These are phyloP conservation scores for Thaumatotibia leucotreta DNA, from an alignment of 1,140 invertebrate genomes.

Conservation along the genomic window DNA sequence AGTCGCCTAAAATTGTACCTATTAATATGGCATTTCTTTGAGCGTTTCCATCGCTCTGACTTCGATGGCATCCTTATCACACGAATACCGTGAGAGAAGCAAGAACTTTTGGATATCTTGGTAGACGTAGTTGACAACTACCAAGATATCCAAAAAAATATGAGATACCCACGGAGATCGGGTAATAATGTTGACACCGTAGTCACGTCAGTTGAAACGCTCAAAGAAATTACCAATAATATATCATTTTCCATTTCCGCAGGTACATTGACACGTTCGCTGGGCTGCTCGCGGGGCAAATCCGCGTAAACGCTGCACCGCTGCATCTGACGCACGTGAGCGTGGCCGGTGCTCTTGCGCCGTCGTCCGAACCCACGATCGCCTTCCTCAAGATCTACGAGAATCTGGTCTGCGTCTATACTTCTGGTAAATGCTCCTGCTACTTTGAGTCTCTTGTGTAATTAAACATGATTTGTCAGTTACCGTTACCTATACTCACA, in stretches of 20 bases:
- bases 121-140: no score
- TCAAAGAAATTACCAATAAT: neutral
- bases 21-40: no score
- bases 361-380: constrained; percentile 84
- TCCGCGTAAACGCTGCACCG: constrained; percentile 90
- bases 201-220: neutral
- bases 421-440: constrained; percentile 78
- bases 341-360: constrained; percentile 84
- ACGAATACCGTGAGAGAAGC: no score
- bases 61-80: no score
- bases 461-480: no score
- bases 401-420: constrained; percentile 91
- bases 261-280: constrained; percentile 89
- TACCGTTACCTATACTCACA: no score
- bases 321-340: constrained; percentile 92
- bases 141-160: no score
- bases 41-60: no score
- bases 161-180: no score
- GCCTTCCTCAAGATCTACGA: constrained; percentile 91
- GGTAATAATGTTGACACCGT: no score
- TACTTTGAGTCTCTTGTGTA: neutral
- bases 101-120: no score
- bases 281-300: constrained; percentile 90
- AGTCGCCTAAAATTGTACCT: no score
- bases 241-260: constrained; percentile 31